These are phyloP conservation scores for Anadara kagoshimensis DNA, from an alignment of 1,140 invertebrate genomes.

Conservation along the genomic window DNA sequence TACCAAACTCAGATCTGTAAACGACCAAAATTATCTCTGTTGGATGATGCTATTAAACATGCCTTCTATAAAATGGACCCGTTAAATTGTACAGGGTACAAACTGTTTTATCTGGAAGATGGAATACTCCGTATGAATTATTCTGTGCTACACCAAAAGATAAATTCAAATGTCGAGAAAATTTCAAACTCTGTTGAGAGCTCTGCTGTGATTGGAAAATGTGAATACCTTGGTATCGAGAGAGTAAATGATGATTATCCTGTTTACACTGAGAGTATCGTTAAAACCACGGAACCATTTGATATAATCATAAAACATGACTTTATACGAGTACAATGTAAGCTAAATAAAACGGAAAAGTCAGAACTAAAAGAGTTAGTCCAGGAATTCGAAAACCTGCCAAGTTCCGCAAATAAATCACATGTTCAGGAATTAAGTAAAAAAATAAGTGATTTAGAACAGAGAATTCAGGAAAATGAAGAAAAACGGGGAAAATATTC, in stretches of 20 bases:
- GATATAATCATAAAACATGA: conserved; percentile 50
- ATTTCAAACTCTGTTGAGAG: not conserved
- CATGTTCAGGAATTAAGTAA: too few relatives aligned
- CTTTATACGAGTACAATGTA: conserved; percentile 56
- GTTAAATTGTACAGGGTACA: conserved; percentile 22
- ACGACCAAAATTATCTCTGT: conserved; percentile 22
- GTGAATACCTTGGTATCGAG: conserved; percentile 47
- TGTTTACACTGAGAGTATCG: conserved; percentile 42
- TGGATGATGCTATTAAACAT: conserved; percentile 21
- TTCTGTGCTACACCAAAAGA: conserved; percentile 28
- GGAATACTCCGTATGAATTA: conserved; percentile 45
- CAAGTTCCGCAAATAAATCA: too few relatives aligned
- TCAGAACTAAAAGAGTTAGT: conserved; percentile 1
- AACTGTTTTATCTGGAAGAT: conserved; percentile 53
- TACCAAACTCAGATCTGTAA: too few relatives aligned
- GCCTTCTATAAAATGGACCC: conserved; percentile 27
- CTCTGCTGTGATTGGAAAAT: conserved; percentile 19
- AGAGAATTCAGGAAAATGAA: too few relatives aligned
- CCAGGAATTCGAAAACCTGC: too few relatives aligned
- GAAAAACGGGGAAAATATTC: too few relatives aligned
- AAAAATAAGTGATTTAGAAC: too few relatives aligned
- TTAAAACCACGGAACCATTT: conserved; percentile 44
- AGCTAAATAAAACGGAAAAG: conserved; percentile 36
- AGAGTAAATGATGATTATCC: conserved; percentile 49
- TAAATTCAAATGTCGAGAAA: conserved; percentile 16